phyloP scores from a whole-genome alignment of 2,888 invertebrate genomes.

The Sussaba pulchella region DNA sequence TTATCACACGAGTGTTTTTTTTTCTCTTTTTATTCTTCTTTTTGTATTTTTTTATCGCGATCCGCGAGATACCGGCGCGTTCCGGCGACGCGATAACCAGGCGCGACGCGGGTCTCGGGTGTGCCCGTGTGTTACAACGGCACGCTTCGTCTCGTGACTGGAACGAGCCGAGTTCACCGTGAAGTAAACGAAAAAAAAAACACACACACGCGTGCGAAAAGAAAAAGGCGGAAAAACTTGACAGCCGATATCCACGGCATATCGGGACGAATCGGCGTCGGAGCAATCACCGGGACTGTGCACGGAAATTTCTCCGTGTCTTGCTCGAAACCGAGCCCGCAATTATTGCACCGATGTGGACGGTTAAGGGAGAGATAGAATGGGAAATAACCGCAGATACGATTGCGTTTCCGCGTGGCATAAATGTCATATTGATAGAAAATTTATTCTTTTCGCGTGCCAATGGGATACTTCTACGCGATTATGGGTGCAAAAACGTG shows the following conservation, averaged over 20 bases:
- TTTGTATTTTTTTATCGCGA: slow-evolving; percentile 58
- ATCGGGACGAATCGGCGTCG: not conserved
- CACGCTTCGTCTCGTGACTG: slow-evolving; percentile 5
- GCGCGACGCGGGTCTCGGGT: slow-evolving; percentile 18
- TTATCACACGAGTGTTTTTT: slow-evolving; percentile 69
- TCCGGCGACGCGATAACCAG: slow-evolving; percentile 62
- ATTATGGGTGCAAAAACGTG: slow-evolving; percentile 24
- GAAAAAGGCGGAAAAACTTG: not conserved
- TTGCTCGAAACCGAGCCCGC: not conserved
- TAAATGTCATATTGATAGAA: too few relatives aligned
- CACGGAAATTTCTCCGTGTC: not conserved
- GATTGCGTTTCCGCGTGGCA: too few relatives aligned
- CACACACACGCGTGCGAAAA: too few relatives aligned
- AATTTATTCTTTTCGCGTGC: slow-evolving; percentile 31
- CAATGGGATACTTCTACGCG: slow-evolving; percentile 58
- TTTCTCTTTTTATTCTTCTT: slow-evolving; percentile 13
- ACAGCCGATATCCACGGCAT: too few relatives aligned
- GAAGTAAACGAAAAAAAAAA: slow-evolving; percentile 15
- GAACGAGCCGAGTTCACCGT: slow-evolving; percentile 24
- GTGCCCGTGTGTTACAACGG: slow-evolving; percentile 7
- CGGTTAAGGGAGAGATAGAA: not conserved
- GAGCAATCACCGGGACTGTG: not conserved
- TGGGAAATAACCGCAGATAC: not conserved
- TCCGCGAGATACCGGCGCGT: slow-evolving; percentile 62
- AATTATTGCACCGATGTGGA: not conserved